Conservation (phyloP, 2,113 vertebrate genomes). For the Sapajus apella region DNA sequence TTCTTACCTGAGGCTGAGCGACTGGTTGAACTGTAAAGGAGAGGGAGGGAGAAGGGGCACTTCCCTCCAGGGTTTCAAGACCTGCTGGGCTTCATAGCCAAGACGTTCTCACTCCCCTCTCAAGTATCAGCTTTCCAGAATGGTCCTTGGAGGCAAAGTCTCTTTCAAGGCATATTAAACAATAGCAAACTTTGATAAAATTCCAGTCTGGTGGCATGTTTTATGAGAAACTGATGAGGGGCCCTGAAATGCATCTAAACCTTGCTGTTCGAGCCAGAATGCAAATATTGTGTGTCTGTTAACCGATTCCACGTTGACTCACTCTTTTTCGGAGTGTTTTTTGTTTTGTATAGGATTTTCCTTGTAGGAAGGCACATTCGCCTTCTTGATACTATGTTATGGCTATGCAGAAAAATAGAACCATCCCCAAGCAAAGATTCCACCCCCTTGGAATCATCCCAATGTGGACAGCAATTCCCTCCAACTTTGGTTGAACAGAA, state of each 20-base stretch:
- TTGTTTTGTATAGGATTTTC: neutral
- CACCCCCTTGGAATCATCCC: neutral
- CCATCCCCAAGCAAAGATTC: neutral
- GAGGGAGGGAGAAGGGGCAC: neutral
- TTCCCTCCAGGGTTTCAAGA: neutral
- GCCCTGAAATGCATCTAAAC: neutral
- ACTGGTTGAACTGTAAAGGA: neutral
- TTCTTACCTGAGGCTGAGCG: neutral
- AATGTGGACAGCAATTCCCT: fast-evolving
- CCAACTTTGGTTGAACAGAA: neutral
- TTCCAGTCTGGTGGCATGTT: neutral
- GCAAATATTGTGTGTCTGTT: neutral
- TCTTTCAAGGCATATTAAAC: neutral
- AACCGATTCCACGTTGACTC: neutral
- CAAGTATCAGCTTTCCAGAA: neutral
- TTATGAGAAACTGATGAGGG: neutral
- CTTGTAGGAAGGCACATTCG: neutral
- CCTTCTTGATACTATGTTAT: neutral
- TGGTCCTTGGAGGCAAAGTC: neutral
- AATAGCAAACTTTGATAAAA: neutral
- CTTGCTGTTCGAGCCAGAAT: neutral
- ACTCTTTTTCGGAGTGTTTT: neutral
- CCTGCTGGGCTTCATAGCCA: neutral
- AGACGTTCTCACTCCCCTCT: neutral
- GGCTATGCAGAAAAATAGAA: neutral